Percentiles rank a stretch among this genome's conserved stretches.
phyloP scores from a whole-genome alignment of 2,888 invertebrate genomes.

The Himalopsyche japonica region DNA sequence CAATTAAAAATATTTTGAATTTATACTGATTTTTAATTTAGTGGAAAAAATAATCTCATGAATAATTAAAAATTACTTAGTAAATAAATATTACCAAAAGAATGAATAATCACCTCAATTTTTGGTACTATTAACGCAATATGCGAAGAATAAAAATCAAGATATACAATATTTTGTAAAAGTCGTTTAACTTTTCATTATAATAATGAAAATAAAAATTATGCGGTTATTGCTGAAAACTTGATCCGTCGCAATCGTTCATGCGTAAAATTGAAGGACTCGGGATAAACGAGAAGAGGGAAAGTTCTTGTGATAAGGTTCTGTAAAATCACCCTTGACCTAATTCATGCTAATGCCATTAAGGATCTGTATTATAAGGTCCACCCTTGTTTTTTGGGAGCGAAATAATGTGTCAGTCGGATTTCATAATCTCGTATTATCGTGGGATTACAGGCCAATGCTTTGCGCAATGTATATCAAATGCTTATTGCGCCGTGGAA shows the following conservation, averaged over 20 bases:
- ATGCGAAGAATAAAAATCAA: no score
- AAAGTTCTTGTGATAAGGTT: background rate
- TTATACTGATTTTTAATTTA: no score
- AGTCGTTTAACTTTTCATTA: background rate
- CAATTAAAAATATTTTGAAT: no score
- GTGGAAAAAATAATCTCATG: no score
- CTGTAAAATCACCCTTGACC: background rate
- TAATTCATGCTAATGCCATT: background rate
- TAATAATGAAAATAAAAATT: background rate
- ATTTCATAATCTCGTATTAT: background rate
- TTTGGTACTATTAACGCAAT: no score
- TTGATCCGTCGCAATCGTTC: background rate
- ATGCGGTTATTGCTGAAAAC: background rate
- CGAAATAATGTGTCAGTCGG: background rate
- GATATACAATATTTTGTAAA: no score
- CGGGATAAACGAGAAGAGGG: background rate
- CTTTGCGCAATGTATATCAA: background rate
- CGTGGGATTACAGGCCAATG: background rate
- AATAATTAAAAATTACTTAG: no score
- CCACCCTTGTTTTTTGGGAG: background rate
- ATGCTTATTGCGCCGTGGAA: background rate
- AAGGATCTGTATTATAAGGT: background rate
- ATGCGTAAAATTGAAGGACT: background rate
- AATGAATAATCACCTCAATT: no score
- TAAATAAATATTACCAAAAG: no score